Evolutionary conservation across 2,113 vertebrate genomes (phyloP), one percentile per base, ranked within the genome.

Genomic region (Bos javanicus): DNA sequence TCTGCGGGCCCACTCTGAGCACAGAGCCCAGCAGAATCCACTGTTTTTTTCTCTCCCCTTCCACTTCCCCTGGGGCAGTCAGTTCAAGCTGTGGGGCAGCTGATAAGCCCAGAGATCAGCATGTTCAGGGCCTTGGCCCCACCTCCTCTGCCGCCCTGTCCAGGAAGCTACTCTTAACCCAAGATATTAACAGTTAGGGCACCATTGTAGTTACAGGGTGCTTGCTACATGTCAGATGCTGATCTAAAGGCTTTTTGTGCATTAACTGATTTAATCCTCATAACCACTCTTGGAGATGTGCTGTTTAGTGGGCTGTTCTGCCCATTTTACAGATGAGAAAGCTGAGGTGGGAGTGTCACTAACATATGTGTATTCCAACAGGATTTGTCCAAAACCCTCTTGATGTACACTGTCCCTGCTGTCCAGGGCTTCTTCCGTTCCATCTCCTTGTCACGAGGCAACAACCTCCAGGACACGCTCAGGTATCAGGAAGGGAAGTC

Each of bases 351-450:
- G 33, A 94, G 21, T 76, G 33, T 91, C 60, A 62, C 76, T 99
- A 95, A 99, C 8, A 6, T 7, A 28, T 5, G 17, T 67, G 23
- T 98, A 93, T 98, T 98, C 95, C 97, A 23, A 97, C 98, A 99
- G 99, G 99, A 99, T 98, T 99, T 99, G 59, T 99, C 99, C 64
- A 99, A 99, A 98, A 99, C 99, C 0, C 98, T 99, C 57, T 98
- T 99, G 93, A 98, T 99, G 97, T 99, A 99, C 98, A 99, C 99
- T 0, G 99, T 99, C 56, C 99, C 99, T n/a, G 99, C 99, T 12
- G 99, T 99, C 95, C 99, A 99, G 95, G 99, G 99, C 33, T 99
- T 99, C 98, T 99, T 99, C 99, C 99, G 99, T 25, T 99, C 99
- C 85, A 99, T 99, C 97, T 99, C 99, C 86, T 98, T 99, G 93